Conservation (phyloP, 2,888 invertebrate genomes). For the Ramazzottius varieornatus region DNA sequence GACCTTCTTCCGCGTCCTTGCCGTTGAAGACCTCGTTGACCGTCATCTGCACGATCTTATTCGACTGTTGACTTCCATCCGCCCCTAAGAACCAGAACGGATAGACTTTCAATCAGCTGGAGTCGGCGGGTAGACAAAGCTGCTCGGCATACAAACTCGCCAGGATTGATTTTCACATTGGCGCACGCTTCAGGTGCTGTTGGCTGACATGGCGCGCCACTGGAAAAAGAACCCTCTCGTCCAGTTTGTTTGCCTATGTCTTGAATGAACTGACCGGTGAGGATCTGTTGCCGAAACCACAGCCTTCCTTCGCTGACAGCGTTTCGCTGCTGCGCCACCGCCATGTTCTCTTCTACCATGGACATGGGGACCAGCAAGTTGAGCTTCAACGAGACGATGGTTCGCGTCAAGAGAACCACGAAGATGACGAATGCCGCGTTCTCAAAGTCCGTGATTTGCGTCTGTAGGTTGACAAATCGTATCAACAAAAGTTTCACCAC, state of each 20-base stretch:
- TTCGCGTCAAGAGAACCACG: slow-evolving; percentile 77
- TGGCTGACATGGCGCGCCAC: too few species aligned
- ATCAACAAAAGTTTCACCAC: too few species aligned
- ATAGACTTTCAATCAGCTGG: too few species aligned
- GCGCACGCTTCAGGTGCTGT: too few species aligned
- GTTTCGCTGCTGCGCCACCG: slow-evolving; percentile 64
- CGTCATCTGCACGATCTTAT: too few species aligned
- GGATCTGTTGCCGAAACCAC: slow-evolving; percentile 64
- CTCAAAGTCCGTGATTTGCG: slow-evolving; percentile 95
- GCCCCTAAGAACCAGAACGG: slow-evolving; percentile 9
- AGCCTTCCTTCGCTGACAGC: slow-evolving; percentile 59
- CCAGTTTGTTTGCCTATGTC: too few species aligned
- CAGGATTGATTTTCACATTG: too few species aligned
- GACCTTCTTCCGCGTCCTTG: slow-evolving; percentile 39
- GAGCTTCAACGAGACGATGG: slow-evolving; percentile 78
- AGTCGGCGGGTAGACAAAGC: too few species aligned
- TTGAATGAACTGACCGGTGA: slow-evolving; percentile 24
- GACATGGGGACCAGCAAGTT: slow-evolving; percentile 95
- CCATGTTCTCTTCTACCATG: slow-evolving; percentile 92
- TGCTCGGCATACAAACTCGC: too few species aligned
- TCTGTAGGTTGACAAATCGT: too few species aligned
- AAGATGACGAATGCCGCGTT: slow-evolving; percentile 97
- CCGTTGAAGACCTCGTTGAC: slow-evolving; percentile 90
- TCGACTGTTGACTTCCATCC: slow-evolving; percentile 23
- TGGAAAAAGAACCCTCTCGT: too few species aligned